Evolutionary conservation across 2,888 invertebrate species (phyloP).

Genomic region (Synanthedon vespiformis): DNA sequence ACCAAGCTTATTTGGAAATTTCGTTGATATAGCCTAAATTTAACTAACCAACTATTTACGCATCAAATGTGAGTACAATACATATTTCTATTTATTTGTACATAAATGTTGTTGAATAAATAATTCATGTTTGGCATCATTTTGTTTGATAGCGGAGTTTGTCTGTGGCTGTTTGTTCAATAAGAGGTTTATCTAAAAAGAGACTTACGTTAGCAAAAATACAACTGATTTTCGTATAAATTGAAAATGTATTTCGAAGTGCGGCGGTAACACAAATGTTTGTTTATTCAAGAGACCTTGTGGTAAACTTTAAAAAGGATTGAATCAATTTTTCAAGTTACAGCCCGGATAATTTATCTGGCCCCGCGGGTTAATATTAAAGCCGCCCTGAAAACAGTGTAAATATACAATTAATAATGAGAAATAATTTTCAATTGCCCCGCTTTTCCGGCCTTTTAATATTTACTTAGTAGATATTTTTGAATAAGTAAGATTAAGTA

Average conservation of each 20-base stretch:
- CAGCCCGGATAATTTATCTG: conserved; percentile 7
- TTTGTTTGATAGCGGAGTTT: conserved; percentile 5
- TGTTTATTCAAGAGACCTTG: conserved; percentile 25
- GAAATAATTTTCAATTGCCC: no score
- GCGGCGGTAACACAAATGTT: conserved; percentile 10
- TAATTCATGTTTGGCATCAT: conserved; percentile 6
- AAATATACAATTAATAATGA: no score
- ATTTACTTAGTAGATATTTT: no score
- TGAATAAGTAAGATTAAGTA: no score
- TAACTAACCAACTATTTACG: no score
- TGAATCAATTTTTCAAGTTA: conserved; percentile 19
- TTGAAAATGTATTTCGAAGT: not conserved
- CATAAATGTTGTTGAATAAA: no score
- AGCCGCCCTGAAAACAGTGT: not conserved
- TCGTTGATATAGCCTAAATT: no score
- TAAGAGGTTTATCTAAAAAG: not conserved
- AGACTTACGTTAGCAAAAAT: not conserved
- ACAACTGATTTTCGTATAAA: not conserved
- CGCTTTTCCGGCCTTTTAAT: no score
- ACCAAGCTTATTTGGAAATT: no score
- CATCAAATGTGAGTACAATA: no score
- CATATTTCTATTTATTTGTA: no score
- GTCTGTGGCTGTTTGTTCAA: not conserved
- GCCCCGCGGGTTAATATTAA: not conserved
- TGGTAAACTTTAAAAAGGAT: conserved; percentile 21